Evolutionary conservation across 2,888 invertebrate species (phyloP).

Genomic region (Drosophila peninsularis): DNA sequence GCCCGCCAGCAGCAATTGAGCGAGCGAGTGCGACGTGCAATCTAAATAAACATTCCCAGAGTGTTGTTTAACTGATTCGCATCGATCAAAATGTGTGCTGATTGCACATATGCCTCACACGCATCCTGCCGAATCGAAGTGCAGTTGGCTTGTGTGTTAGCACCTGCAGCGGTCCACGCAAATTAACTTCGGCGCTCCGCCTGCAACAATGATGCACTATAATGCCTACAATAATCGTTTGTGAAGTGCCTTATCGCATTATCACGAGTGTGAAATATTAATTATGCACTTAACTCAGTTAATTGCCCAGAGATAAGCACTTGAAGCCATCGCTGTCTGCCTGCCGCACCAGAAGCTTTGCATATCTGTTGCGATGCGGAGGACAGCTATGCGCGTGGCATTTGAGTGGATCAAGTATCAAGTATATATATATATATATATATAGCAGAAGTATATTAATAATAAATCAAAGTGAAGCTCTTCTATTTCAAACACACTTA

Average conservation of each 20-base stretch:
- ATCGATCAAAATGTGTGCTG: constrained; percentile 6
- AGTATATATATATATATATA: too few species aligned
- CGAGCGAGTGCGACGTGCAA: background rate
- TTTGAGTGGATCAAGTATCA: background rate
- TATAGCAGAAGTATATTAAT: too few species aligned
- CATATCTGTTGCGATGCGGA: background rate
- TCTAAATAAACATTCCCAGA: constrained; percentile 2
- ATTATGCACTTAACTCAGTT: background rate
- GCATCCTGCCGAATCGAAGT: background rate
- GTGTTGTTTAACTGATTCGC: constrained; percentile 2
- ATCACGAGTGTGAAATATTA: background rate
- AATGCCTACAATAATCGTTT: background rate
- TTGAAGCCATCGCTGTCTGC: background rate
- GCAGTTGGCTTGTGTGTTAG: background rate
- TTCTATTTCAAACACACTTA: too few species aligned
- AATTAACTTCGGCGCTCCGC: background rate
- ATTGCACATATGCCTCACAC: background rate
- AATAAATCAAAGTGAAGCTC: too few species aligned
- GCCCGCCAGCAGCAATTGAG: background rate
- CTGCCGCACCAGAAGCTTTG: background rate
- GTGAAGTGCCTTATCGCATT: background rate
- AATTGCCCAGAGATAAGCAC: background rate
- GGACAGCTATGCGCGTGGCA: background rate
- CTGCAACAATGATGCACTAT: background rate
- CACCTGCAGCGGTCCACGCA: background rate